Base-by-base conservation (phyloP, 2,113 vertebrate species). In the Cavia porcellus region DNA sequence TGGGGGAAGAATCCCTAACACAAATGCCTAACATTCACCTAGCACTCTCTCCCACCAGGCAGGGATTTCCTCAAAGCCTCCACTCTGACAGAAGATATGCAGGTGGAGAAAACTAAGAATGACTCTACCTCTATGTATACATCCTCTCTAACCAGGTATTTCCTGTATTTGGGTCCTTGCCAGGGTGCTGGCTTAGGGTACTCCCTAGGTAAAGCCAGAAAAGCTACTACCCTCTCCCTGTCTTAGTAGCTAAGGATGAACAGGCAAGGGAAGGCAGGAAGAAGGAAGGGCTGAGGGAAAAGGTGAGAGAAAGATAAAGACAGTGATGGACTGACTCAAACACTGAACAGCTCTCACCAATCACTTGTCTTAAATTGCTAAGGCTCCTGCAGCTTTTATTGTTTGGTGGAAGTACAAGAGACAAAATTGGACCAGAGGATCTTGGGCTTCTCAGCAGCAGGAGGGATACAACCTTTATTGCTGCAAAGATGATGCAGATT, bases 401-500 rank as follows among this genome's bases (percentile, higher is more conserved):
- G 61, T 97, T 95, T 97, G 97, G 97, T 55, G 75, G 96, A 97
- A 98, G 94, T 95, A 97, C 95, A 95, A 98, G 72, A 68, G 85
- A 98, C 95, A 86, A 97, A 97, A 89, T 13, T 95, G 95, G 92
- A 98, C 97, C 95, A 17, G 75, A 97, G 97, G 97, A 98, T 98
- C 98, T 97, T 10, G 0, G 96, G 95, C 94, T 98, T 97, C 94
- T 97, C 96, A 98, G 70, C 57, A 94, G 90, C 94, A 92, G 0
- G 5, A 98, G 97, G 91, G 95, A 96, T 98, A 98, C 0, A 0
- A 98, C 97, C 96, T 98, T 98, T 98, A 94, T 4, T 98, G 97
- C 95, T 98, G 93, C 97, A 98, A 95, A 98, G 96, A 97, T 89
- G 97, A 98, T 98, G 98, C 93, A 98, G 95, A 98, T 98, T 98